Evolutionary conservation across 2,797 vertebrate genomes (phyloP), one percentile per base, ranked within the genome.

Genomic region (Synanceia verrucosa): DNA sequence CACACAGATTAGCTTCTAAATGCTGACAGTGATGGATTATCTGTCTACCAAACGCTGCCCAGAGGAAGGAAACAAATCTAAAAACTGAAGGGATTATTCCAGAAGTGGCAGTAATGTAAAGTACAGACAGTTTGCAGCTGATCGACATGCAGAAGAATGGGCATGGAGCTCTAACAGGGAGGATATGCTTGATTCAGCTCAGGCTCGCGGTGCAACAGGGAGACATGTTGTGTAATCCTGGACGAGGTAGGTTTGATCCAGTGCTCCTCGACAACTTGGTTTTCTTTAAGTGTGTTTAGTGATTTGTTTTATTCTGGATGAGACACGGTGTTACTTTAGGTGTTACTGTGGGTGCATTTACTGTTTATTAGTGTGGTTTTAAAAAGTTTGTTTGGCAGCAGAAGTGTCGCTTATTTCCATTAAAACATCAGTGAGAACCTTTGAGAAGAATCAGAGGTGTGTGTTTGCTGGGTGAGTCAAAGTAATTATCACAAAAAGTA

Each of bases 201-300:
- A 51, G 72, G 24, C 73, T 58, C 37, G 73, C 64, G 61, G 77
- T 48, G 58, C 61, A 58, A 44, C 57, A 33, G 14, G 56, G 28
- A 29, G 26, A 63, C 11, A 67, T 36, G 79, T 29, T 29, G 60
- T 59, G 47, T 53, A 10, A 48, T 81, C 51, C 65, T 9, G 33
- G 33, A 55, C 66, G 69, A 88, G 85, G 85, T 78, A 76, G 82
- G 73, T 80, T 70, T 70, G 64, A 82, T 82, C 76, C 78, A 61
- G 69, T n/a, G 55, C 65, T 70, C 65, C 60, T 73, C 39, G 48
- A 82, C 24, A 79, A 70, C 44, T 65, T 73, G 56, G 24, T 63
- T 52, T 21, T 28, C 23, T 63, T 63, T 21, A 28, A 56, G 37
- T 52, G 33, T 48, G 39, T 72, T 60, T 50, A 16, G 26, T 59